These are phyloP conservation scores for Ptilonorhynchus violaceus DNA, from an alignment of 2,113 vertebrate species.

Conservation along the genomic window DNA sequence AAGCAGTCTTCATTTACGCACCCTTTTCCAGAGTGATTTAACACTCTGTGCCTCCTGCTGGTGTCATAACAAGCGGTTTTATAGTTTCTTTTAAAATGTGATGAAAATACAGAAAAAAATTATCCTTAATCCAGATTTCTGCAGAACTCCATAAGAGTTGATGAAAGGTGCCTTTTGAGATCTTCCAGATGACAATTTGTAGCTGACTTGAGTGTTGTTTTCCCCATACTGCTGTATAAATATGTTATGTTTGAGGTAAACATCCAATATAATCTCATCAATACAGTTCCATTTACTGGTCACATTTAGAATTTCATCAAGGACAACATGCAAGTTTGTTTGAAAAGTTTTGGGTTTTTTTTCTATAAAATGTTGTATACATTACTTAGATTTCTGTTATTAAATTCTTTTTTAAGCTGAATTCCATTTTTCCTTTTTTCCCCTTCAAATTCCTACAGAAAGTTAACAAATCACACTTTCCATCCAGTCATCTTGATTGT, in stretches of 20 bases:
- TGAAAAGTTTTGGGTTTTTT: neutral
- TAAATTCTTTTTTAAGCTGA: neutral
- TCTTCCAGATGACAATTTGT: neutral
- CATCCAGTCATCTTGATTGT: neutral
- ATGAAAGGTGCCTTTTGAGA: neutral
- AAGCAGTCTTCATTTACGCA: neutral
- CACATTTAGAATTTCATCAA: neutral
- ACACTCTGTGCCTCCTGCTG: neutral
- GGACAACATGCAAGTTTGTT: neutral
- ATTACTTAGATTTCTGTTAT: neutral
- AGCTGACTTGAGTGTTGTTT: fast-evolving
- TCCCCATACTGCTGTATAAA: neutral
- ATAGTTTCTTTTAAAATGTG: neutral
- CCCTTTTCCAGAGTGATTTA: neutral
- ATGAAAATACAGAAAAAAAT: neutral
- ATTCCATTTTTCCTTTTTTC: neutral
- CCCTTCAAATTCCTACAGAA: neutral
- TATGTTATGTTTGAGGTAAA: neutral
- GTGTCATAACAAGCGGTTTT: neutral
- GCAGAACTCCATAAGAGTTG: neutral
- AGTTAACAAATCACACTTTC: neutral
- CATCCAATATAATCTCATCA: neutral
- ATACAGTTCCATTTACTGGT: neutral
- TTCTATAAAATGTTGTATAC: neutral
- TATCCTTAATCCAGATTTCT: neutral